Evolutionary conservation across 1,140 invertebrate species (phyloP), one percentile per base, ranked within the genome.

Genomic region (Drosophila biarmipes): DNA sequence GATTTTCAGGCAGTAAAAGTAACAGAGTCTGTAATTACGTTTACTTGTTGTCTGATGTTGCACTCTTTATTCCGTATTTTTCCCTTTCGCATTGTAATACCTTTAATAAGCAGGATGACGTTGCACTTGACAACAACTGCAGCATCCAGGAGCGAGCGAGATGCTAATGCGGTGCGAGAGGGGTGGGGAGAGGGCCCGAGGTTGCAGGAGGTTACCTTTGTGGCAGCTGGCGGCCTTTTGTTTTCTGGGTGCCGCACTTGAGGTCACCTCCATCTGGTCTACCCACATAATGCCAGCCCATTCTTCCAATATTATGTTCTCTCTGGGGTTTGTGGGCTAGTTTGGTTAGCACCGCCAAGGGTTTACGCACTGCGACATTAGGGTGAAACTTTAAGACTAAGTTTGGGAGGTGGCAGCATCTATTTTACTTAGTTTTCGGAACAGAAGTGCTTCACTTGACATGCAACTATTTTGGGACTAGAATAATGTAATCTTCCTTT

Each of bases 91-190:
- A 66, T 66, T 77, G 80, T 82, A 87, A 87, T 87, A 82, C 82
- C 82, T 89, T 79, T 87, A 87, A 87, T 89, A 82, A 87, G 82
- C 82, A 89, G 82, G 84, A 87, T 87, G 82, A 87, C 79, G 82
- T 89, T 87, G 82, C 82, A 89, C 84, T 87, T 76, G 84, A 80
- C 59, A 54, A 78, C 61, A 72, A 71, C 68, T 76, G 67, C 80
- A 75, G 62, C 63, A 17, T 8, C 21, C 31, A 34, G 34, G 43
- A 29, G 34, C 17, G 4, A 59, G 38, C 7, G 19, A 49, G 14
- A 34, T 15, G 46, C 45, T 29, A 11, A 8, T 11, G 17, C 31
- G 42, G n/a, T 48, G 21, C 14, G 21, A n/a, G 31, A 6, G 45
- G n/a, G 45, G 29, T 8, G 7, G 8, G 38, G 15, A 42, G 40